These are phyloP conservation scores for Lasioglossum morio DNA, from an alignment of 2,888 invertebrate species.

Conservation along the genomic window DNA sequence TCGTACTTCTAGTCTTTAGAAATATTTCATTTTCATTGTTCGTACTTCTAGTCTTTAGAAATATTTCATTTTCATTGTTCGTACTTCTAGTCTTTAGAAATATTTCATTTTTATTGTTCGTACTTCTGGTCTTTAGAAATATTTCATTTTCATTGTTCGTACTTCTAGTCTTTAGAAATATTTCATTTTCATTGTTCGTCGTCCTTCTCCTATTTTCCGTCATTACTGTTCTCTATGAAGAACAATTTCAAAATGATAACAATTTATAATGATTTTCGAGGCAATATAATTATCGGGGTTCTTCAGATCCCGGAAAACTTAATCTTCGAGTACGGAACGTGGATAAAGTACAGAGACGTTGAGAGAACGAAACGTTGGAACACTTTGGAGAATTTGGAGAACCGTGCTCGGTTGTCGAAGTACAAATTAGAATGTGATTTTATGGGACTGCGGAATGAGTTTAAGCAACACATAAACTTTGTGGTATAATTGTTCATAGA, in stretches of 20 bases:
- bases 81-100: background rate
- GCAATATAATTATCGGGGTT: background rate
- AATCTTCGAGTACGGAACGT: constrained; percentile 66
- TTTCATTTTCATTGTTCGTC: background rate
- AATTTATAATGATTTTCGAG: background rate
- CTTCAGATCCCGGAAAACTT: constrained; percentile 27
- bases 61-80: background rate
- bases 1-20: background rate
- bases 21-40: background rate
- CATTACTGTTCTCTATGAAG: background rate
- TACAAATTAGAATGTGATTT: constrained; percentile 74
- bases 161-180: background rate
- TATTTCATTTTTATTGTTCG: background rate
- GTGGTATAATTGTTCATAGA: constrained; percentile 61
- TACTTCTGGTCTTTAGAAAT: background rate
- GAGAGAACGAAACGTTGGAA: constrained; percentile 76
- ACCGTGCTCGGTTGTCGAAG: constrained; percentile 75
- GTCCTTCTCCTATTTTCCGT: background rate
- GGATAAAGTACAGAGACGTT: constrained; percentile 66
- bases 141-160: background rate
- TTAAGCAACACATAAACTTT: constrained; percentile 64
- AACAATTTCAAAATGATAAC: background rate
- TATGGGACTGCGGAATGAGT: constrained; percentile 65
- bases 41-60: background rate
- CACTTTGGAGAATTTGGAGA: constrained; percentile 68